Evolutionary conservation across 2,113 vertebrate species (phyloP).

Genomic region (Vulpes vulpes): DNA sequence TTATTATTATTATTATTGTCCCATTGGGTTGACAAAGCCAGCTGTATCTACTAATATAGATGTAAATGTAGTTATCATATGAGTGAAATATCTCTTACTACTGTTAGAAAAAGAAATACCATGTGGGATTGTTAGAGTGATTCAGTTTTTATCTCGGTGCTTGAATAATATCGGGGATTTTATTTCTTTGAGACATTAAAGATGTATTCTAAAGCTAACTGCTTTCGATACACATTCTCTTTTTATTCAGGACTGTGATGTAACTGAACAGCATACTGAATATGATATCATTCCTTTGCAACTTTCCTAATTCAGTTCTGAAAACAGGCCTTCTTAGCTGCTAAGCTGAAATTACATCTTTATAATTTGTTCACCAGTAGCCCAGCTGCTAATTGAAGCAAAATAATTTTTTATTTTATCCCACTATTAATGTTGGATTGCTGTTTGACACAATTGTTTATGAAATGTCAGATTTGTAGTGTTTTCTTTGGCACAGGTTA

Average conservation of each 20-base stretch:
- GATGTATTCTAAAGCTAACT: constrained; percentile 76
- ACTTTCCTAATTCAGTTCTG: constrained; percentile 83
- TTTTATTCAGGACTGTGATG: constrained; percentile 84
- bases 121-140: constrained; percentile 65
- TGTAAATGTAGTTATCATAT: constrained; percentile 66
- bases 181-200: constrained; percentile 74
- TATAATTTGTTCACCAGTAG: constrained; percentile 66
- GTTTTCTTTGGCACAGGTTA: constrained; percentile 69
- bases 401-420: constrained; percentile 70
- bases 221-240: constrained; percentile 59
- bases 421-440: constrained; percentile 67
- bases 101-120: constrained; percentile 52
- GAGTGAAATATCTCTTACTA: constrained; percentile 68
- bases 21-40: constrained; percentile 60
- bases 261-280: constrained; percentile 81
- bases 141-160: constrained; percentile 65
- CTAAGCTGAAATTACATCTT: constrained; percentile 86
- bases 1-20: constrained; percentile 64
- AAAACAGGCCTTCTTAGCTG: constrained; percentile 80
- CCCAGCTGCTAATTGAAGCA: constrained; percentile 71
- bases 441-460: constrained; percentile 70
- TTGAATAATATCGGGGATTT: constrained; percentile 77
- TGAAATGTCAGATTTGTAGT: constrained; percentile 66
- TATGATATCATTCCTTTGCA: constrained; percentile 85
- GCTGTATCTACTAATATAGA: constrained; percentile 62